Base-by-base conservation (phyloP, 2,888 invertebrate species). In the Mechanitis messenoides region DNA sequence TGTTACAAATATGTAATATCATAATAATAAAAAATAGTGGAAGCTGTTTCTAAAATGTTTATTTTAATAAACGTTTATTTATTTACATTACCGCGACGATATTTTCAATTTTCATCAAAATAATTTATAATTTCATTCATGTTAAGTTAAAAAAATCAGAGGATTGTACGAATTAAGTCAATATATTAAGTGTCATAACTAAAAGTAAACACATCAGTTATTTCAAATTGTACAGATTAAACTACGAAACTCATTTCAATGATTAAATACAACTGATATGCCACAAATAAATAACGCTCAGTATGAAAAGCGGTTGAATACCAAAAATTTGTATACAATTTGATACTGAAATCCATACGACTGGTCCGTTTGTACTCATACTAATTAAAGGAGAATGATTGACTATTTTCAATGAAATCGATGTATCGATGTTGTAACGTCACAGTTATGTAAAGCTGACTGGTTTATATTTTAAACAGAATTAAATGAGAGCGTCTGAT, bases 261-360 rank as follows among this genome's bases (percentile, higher is more conserved):
- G 50, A 50, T 50, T 50, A 31, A 50, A 50, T 50, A 50, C 50
- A 50, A 50, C 50, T 9, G 50, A 50, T 50, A 50, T 31, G 50
- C 31, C 28, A 28, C 50, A 50, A 50, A 50, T 50, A 50, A 50
- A 50, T 50, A 50, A 50, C 31, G 50, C 3, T 9, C 50, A 31
- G 31, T 50, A 50, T 31, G 7, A 11, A 50, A 11, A 31, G 31
- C 9, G 31, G 50, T 50, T 50, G 31, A 11, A 50, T 50, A 50
- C 50, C 28, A 31, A 50, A 50, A 50, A 50, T 50, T 9, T 28
- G n/a, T 50, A 11, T 50, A 9, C 50, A 50, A 31, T 50, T 50
- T 50, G 2, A 50, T 50, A 50, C 9, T 7, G 50, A 50, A 50
- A 50, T 31, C 50, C 7, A 31, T 31, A 50, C 42, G 9, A 42